Percentiles rank a stretch among this genome's conserved stretches.
These are phyloP conservation scores for Scolopax mira DNA, from an alignment of 2,113 vertebrate species.

Conservation along the genomic window DNA sequence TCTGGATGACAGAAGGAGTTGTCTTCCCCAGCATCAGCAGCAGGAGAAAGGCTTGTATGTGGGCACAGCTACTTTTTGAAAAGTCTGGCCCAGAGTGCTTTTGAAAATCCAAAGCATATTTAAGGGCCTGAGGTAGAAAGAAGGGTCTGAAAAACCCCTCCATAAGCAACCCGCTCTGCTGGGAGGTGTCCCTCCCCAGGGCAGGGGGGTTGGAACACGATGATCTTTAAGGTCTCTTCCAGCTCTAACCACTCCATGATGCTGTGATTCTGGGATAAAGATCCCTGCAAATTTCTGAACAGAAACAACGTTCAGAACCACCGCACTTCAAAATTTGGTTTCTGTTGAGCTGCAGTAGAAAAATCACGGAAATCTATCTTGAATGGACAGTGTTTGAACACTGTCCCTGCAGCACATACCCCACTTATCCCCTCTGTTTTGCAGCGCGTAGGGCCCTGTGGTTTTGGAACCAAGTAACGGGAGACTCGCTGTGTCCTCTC, in stretches of 20 bases:
- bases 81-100: not conserved
- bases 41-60: not conserved
- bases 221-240: no score
- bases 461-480: conserved; percentile 61
- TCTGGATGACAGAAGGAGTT: not conserved
- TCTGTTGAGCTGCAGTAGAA: not conserved
- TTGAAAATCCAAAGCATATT: conserved; percentile 16
- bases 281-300: not conserved
- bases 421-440: conserved; percentile 44
- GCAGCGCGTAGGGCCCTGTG: conserved; percentile 29
- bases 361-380: not conserved
- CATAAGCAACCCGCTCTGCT: not conserved
- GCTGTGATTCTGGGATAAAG: not conserved
- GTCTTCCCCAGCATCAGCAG: not conserved
- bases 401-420: conserved; percentile 21
- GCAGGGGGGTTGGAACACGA: no score
- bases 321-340: not conserved
- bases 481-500: conserved; percentile 53
- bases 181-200: no score
- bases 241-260: no score
- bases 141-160: not conserved
- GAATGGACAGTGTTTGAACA: not conserved
- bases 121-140: not conserved
- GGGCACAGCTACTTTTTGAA: not conserved
- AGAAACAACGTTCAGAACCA: not conserved